Conservation (phyloP, 2,113 vertebrate species). For the Silurus asotus region DNA sequence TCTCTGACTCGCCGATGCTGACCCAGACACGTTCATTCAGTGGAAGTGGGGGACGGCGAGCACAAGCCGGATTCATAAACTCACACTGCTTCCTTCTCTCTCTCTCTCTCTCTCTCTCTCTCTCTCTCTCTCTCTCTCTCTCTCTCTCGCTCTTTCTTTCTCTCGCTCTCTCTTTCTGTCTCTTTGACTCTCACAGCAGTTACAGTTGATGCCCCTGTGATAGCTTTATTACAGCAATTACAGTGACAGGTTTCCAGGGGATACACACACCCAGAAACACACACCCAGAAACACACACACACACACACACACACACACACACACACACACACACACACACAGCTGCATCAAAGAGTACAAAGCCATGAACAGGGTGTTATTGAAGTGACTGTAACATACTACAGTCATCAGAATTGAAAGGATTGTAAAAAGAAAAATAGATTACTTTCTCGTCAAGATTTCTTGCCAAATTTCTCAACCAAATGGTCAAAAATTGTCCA, state of each 20-base stretch:
- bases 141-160: background rate
- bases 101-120: background rate
- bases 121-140: constrained; percentile 6
- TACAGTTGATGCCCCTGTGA: constrained; percentile 33
- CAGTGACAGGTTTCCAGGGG: constrained; percentile 34
- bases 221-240: constrained; percentile 54
- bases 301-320: constrained; percentile 42
- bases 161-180: background rate
- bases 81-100: background rate
- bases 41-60: background rate
- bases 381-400: background rate
- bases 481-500: too few relatives aligned
- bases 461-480: background rate
- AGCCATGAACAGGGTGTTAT: background rate
- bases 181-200: background rate
- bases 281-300: constrained; percentile 48
- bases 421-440: too few relatives aligned
- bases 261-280: constrained; percentile 40
- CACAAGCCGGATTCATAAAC: background rate
- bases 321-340: constrained; percentile 48
- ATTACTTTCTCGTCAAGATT: background rate
- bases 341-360: background rate
- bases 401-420: background rate
- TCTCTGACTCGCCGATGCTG: constrained; percentile 42
- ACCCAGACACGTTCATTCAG: constrained; percentile 10